Conservation (phyloP, 2,888 invertebrate species). For the Neelides folsomi region DNA sequence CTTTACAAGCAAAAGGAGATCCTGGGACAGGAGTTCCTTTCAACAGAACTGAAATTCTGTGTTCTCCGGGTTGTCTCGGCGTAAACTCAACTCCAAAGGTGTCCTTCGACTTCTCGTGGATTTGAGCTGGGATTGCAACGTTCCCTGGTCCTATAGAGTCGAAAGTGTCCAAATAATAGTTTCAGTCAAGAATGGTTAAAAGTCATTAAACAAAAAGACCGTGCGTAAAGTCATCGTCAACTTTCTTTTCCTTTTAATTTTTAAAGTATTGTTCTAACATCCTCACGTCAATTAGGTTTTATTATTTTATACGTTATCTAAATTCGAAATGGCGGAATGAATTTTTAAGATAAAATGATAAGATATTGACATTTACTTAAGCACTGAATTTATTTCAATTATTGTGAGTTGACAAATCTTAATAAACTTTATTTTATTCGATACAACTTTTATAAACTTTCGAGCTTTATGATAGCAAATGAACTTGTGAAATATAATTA, state of each 20-base stretch:
- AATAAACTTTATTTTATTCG: too few relatives aligned
- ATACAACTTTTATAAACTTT: too few relatives aligned
- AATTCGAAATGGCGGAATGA: too few relatives aligned
- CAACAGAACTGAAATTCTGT: constrained; percentile 55
- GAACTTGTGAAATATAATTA: too few relatives aligned
- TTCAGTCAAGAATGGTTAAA: constrained; percentile 5
- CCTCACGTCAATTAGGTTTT: too few relatives aligned
- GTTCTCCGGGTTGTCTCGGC: constrained; percentile 38
- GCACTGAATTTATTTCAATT: too few relatives aligned
- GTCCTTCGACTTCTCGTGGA: constrained; percentile 91
- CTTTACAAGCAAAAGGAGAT: constrained; percentile 87
- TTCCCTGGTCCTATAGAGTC: constrained; percentile 50
- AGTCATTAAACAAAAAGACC: constrained; percentile 6
- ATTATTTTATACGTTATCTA: too few relatives aligned
- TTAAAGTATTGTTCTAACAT: too few relatives aligned
- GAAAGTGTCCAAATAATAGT: neutral
- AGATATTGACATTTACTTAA: too few relatives aligned
- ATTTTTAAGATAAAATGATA: too few relatives aligned
- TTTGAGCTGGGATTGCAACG: constrained; percentile 66
- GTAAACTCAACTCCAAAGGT: constrained; percentile 82
- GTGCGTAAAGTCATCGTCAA: constrained; percentile 4
- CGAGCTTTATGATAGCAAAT: too few relatives aligned
- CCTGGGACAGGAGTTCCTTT: constrained; percentile 44
- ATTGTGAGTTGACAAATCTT: too few relatives aligned
- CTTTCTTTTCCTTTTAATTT: neutral